Base-by-base conservation (phyloP, 2,888 invertebrate genomes). In the Teinopalpus imperialis region DNA sequence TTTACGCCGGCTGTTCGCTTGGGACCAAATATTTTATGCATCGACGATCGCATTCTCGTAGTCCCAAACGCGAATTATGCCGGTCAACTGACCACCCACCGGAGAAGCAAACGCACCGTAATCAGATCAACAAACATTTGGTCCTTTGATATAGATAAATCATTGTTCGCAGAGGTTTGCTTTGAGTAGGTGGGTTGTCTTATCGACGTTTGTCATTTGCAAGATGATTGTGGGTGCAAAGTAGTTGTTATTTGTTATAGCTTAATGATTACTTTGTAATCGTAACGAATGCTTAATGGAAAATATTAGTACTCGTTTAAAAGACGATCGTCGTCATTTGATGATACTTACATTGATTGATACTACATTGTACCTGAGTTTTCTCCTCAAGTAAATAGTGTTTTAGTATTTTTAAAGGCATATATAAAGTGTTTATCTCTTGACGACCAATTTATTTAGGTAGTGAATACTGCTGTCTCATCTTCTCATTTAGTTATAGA, bases 1-100 rank as follows among this genome's bases (percentile, higher is more conserved):
- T 76, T 76, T 77, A 63, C 66, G 61, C 49, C 54, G 48, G 48
- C 55, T 68, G 62, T 61, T 67, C 62, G 67, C 59, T 62, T 64
- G 51, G 53, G 63, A 63, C 62, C 66, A 67, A 81, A 86, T 87
- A 86, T 89, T 88, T 87, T 81, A 89, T 83, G 89, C 89, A 67
- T 76, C 87, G 76, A 60, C 81, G 86, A 61, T 52, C 78, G 62
- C 71, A 74, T 78, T 75, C 74, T 67, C 74, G 51, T 51, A 55
- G 68, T 63, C 73, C 78, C 59, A 58, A 59, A 61, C 51, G 49
- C 69, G 71, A 81, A 88, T 89, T 88, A 89, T 87, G 69, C 85
- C 87, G 88, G 89, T 86, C 89, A 89, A 81, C 77, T 87, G 87
- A 65, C 72, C 80, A 81, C 75, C 73, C 69, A 61, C 41, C 61